Evolutionary conservation across 1,140 invertebrate genomes (phyloP).

Genomic region (Drosophila sucinea): DNA sequence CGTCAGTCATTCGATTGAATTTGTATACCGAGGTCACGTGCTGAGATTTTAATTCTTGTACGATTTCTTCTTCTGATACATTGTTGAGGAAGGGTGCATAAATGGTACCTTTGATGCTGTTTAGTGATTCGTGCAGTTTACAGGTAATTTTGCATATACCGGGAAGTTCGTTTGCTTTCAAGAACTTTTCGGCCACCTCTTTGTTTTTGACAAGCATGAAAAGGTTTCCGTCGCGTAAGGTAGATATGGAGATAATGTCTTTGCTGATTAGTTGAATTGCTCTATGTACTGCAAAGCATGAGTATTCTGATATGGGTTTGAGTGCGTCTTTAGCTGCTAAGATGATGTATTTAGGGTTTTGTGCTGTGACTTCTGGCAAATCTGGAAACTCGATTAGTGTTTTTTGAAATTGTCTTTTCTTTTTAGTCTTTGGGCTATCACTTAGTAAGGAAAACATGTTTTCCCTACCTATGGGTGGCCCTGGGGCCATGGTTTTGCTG

Average conservation of each 20-base stretch:
- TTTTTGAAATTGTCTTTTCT: slow-evolving; percentile 8
- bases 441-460: not conserved
- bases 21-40: slow-evolving; percentile 7
- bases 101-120: slow-evolving; percentile 8
- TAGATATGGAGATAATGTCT: slow-evolving; percentile 3
- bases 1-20: slow-evolving; percentile 17
- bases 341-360: slow-evolving; percentile 9
- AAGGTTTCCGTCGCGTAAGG: slow-evolving; percentile 16
- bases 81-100: slow-evolving; percentile 17
- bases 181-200: not conserved
- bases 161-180: slow-evolving; percentile 16
- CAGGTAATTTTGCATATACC: slow-evolving; percentile 18
- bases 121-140: slow-evolving; percentile 22
- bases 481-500: no score
- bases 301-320: slow-evolving; percentile 15
- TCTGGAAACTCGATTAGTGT: slow-evolving; percentile 10
- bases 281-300: not conserved
- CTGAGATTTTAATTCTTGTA: slow-evolving; percentile 1
- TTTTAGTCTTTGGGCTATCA: slow-evolving; percentile 16
- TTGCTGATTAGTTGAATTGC: not conserved
- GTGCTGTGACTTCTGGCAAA: slow-evolving; percentile 9
- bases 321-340: not conserved
- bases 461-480: no score
- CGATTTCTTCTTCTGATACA: slow-evolving; percentile 18
- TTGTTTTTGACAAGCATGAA: slow-evolving; percentile 6